Evolutionary conservation across 2,888 invertebrate genomes (phyloP).

Genomic region (Phanerotoma sp.): DNA sequence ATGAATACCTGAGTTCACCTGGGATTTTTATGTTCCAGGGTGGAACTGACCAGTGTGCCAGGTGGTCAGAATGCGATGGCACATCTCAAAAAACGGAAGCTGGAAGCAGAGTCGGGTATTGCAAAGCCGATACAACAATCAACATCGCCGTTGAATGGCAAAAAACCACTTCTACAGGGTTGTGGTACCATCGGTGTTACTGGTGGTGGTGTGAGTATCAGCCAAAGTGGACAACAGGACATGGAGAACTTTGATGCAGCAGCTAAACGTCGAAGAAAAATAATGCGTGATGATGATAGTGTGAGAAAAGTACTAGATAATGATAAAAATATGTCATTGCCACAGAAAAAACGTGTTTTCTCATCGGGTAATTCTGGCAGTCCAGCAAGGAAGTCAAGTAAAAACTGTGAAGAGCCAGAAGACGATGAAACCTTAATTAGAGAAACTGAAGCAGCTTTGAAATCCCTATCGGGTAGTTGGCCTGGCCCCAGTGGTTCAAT

Average conservation of each 20-base stretch:
- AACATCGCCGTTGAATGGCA: constrained; percentile 16
- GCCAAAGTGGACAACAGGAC: constrained; percentile 55
- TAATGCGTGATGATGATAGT: constrained; percentile 54
- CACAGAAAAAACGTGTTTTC: constrained; percentile 64
- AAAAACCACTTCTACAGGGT: constrained; percentile 45
- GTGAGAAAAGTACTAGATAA: constrained; percentile 46
- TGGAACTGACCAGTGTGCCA: constrained; percentile 60
- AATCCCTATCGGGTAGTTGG: constrained; percentile 86
- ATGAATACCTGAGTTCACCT: constrained; percentile 43
- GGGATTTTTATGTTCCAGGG: constrained; percentile 58
- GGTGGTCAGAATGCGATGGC: constrained; percentile 63
- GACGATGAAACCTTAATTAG: constrained; percentile 83
- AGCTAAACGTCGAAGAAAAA: constrained; percentile 59
- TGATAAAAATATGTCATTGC: constrained; percentile 58
- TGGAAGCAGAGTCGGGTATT: constrained; percentile 62
- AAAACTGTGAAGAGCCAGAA: constrained; percentile 59
- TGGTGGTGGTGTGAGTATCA: constrained; percentile 18
- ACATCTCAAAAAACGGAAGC: constrained; percentile 71
- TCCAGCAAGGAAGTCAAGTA: constrained; percentile 55
- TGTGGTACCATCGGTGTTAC: constrained; percentile 31
- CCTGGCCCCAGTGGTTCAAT: constrained; percentile 67
- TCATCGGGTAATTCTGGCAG: constrained; percentile 57
- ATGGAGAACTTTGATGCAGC: constrained; percentile 60
- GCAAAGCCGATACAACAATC: constrained; percentile 47
- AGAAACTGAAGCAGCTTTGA: constrained; percentile 85